Evolutionary conservation across 1,140 invertebrate genomes (phyloP).

Genomic region (Panagrolaimus sp.): DNA sequence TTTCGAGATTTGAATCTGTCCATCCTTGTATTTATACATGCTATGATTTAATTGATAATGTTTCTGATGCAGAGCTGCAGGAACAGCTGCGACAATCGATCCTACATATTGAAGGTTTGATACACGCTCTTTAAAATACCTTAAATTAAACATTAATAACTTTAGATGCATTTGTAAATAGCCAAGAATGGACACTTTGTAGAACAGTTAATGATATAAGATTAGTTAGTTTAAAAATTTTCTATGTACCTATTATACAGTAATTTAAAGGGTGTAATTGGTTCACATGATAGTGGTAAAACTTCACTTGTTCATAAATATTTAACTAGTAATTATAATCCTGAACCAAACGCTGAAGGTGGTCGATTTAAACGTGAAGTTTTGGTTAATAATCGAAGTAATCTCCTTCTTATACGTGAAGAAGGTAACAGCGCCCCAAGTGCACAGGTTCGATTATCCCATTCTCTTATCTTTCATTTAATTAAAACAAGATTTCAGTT

Average conservation of each 20-base stretch:
- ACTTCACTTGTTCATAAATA: conserved; percentile 94
- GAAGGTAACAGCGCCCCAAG: conserved; percentile 84
- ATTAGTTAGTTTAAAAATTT: conserved; percentile 63
- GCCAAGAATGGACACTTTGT: conserved; percentile 97
- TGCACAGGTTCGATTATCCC: neutral
- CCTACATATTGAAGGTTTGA: conserved; percentile 41
- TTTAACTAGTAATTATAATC: conserved; percentile 92
- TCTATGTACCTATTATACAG: neutral
- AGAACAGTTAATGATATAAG: conserved; percentile 85
- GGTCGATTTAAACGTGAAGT: conserved; percentile 99
- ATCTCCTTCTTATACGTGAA: conserved; percentile 88
- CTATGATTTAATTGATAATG: conserved; percentile 63
- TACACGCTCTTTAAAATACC: conserved; percentile 11
- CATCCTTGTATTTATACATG: conserved; percentile 97
- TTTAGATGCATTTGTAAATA: conserved; percentile 98
- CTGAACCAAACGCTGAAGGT: conserved; percentile 95
- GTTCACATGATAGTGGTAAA: conserved; percentile 86
- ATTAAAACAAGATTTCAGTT: conserved; percentile 68
- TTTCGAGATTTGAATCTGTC: conserved; percentile 93
- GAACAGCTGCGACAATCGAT: conserved; percentile 36
- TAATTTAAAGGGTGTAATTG: conserved; percentile 73
- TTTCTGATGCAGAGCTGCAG: conserved; percentile 23
- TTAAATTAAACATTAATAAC: conserved; percentile 6
- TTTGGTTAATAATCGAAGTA: conserved; percentile 87
- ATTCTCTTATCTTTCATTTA: neutral